Evolutionary conservation across 1,140 invertebrate species (phyloP).

Genomic region (Hycleus cichorii): DNA sequence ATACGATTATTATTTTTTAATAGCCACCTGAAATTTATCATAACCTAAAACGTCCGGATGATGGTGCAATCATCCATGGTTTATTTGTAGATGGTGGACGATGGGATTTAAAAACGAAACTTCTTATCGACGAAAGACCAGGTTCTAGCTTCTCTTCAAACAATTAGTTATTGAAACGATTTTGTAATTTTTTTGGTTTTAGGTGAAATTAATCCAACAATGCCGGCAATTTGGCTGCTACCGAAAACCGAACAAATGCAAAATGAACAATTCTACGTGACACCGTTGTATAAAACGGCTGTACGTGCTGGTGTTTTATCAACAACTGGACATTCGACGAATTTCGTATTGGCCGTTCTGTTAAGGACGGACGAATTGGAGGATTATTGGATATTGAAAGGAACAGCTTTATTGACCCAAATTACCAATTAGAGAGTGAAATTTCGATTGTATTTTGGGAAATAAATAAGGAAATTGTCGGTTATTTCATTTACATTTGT

Average conservation of each 20-base stretch:
- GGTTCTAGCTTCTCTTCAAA: conserved; percentile 39
- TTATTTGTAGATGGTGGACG: conserved; percentile 79
- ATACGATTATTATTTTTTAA: conserved; percentile 14
- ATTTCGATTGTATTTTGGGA: too few species aligned
- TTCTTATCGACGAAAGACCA: conserved; percentile 63
- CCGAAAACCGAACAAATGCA: conserved; percentile 55
- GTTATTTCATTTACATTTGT: too few species aligned
- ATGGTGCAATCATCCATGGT: conserved; percentile 77
- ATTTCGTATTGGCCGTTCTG: conserved; percentile 76
- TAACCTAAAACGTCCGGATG: conserved; percentile 50
- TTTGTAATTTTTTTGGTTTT: conserved; percentile 18
- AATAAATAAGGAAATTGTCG: too few species aligned
- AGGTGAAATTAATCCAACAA: conserved; percentile 67
- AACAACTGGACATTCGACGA: conserved; percentile 84
- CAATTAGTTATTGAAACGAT: background rate
- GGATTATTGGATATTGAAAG: conserved; percentile 80
- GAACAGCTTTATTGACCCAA: conserved; percentile 74
- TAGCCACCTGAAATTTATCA: conserved; percentile 41
- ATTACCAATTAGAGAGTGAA: conserved; percentile 50
- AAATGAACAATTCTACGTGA: conserved; percentile 59
- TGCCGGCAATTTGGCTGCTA: conserved; percentile 69
- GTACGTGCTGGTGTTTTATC: conserved; percentile 73
- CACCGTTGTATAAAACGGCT: conserved; percentile 81
- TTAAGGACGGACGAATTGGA: conserved; percentile 54
- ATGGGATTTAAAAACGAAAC: conserved; percentile 61